These are phyloP conservation scores for Sebastes schlegelii DNA, from an alignment of 2,113 vertebrate genomes.

Conservation along the genomic window DNA sequence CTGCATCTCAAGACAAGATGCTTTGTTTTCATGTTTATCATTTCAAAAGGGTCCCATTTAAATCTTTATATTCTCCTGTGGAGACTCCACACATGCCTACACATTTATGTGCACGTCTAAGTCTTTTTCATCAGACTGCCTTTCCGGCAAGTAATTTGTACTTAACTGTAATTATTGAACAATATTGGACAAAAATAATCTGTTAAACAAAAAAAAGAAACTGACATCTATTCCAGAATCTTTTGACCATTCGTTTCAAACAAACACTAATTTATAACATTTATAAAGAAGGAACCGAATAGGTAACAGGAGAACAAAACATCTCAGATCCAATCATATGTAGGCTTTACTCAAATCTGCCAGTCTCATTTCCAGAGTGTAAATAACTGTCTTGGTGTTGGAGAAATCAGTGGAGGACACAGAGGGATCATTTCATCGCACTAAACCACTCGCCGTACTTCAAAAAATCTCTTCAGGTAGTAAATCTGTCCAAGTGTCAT, in stretches of 20 bases:
- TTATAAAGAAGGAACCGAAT: constrained; percentile 54
- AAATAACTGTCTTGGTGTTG: constrained; percentile 81
- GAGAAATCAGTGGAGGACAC: constrained; percentile 77
- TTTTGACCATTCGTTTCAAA: constrained; percentile 59
- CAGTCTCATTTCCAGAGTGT: constrained; percentile 73
- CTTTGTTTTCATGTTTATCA: constrained; percentile 6
- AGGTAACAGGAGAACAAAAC: constrained; percentile 55
- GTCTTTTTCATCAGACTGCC: constrained; percentile 6
- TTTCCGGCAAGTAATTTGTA: constrained; percentile 26
- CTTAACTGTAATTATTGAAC: constrained; percentile 30
- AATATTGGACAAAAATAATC: constrained; percentile 20
- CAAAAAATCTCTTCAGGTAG: constrained; percentile 99
- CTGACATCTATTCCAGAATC: constrained; percentile 30
- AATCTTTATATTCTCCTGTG: constrained; percentile 17
- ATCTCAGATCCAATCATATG: constrained; percentile 52
- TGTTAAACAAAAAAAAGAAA: constrained; percentile 31
- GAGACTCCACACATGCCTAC: constrained; percentile 10
- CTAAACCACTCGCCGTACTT: constrained; percentile 98
- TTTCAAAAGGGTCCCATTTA: constrained; percentile 15
- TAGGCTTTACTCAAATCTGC: constrained; percentile 68
- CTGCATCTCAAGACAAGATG: constrained; percentile 7
- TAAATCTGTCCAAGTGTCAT: constrained; percentile 99
- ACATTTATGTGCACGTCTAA: constrained; percentile 19
- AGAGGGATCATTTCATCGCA: constrained; percentile 47
- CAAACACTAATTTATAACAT: constrained; percentile 37